Evolutionary conservation across 2,888 invertebrate genomes (phyloP), one percentile per base, ranked within the genome.

Genomic region (Antheraea assamensis): DNA sequence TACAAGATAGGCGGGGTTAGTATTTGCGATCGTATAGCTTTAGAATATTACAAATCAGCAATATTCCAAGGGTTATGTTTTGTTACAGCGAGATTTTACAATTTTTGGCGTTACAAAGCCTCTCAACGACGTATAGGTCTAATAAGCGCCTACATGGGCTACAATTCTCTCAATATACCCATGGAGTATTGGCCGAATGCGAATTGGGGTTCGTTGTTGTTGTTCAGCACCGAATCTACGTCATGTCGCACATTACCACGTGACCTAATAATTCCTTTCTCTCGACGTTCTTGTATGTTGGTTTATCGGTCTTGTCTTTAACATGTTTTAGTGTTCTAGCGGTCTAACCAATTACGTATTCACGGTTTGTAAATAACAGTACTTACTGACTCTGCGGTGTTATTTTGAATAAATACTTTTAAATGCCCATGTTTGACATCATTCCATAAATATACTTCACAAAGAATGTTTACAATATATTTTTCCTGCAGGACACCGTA

Each of bases 1-100:
- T 97, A 72, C 96, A 96, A 81, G 96, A 97, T 80, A 94, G 96
- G 85, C 94, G 96, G 95, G 97, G 97, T 97, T 88, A 88, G 94
- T 87, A 47, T 52, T 64, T 31, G 52, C 19, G 70, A 73, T 70
- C 61, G 27, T 5, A 68, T 74, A 66, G 70, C 74, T 71, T 30
- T 27, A 27, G 30, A 71, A 71, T 77, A 77, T 31, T 75, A 76
- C 47, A 71, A n/a, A 79, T 80, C 79, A 82, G 83, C 83, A 83
- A 84, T 85, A 90, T 91, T 90, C 90, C 92, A 92, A 88, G 90
- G 88, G 85, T 73, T 82, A 80, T 77, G 80, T 94, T 94, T 91
- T 93, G 92, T 95, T 95, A 80, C 95, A 95, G 95, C 95, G 76
- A 95, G 93, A 94, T 92, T 92, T 95, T 93, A 93, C 94, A 88